Evolutionary conservation across 2,797 vertebrate genomes (phyloP), one percentile per base, ranked within the genome.

Genomic region (Premnoplex brunnescens): DNA sequence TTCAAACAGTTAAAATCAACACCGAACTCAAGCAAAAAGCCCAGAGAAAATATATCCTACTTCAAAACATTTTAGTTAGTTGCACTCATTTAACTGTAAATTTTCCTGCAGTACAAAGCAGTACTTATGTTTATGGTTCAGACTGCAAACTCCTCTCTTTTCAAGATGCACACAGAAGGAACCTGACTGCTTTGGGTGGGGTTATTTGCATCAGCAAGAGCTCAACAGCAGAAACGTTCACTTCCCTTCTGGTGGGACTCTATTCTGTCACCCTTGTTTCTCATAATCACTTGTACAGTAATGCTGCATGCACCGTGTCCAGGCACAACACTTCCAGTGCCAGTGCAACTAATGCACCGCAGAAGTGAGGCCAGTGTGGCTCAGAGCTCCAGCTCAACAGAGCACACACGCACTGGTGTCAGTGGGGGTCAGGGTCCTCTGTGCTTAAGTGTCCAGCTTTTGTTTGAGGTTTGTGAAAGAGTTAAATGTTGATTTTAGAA

Each of bases 401-500:
- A 85, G 44, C 56, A 41, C 18, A 30, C 7, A 2, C 1, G 1
- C 36, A 4, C 30, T 28, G 43, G 6, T 52, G 32, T 34, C 62
- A 14, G 8, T 8, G 23, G 14, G 14, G 14, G 4, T 60, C 59
- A 12, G 14, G 14, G 4, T 60, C 55, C 74, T 62, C 56, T 27
- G 20, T n/a, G 13, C 39, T 52, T 39, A n/a, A 67, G 21, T 9
- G 73, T 37, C 69, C 82, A 41, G 44, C 14, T 91, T 44, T 39
- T 63, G 43, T 58, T 39, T 48, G 19, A 73, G 28, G 27, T 54
- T 77, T 80, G 19, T 54, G 88, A 89, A 93, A 64, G 84, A 88
- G 93, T 97, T 97, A 97, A 97, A 51, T 28, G 54, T 36, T 94
- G 62, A 80, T 93, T 96, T 85, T 93, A 73, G 62, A 93, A 82